Evolutionary conservation across 2,888 invertebrate genomes (phyloP).

Genomic region (Leptogaster cylindrica): DNA sequence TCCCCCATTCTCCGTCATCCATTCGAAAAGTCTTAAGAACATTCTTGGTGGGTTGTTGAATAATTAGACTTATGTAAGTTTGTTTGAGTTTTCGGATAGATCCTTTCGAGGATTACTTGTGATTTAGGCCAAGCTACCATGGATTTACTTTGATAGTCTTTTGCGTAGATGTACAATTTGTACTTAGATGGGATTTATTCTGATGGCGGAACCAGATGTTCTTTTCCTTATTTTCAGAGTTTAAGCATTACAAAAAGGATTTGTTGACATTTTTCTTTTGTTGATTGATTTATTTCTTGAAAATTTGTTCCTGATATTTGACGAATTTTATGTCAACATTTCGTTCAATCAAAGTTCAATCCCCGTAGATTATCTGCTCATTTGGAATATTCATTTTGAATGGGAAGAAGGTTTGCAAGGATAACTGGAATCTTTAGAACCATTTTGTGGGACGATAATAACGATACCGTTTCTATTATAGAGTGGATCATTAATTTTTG

Average conservation of each 20-base stretch:
- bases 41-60: conserved; percentile 20
- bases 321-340: too few relatives aligned
- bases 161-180: conserved; percentile 22
- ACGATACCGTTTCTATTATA: too few relatives aligned
- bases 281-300: conserved; percentile 33
- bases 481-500: too few relatives aligned
- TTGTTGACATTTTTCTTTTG: conserved; percentile 36
- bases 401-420: too few relatives aligned
- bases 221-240: background rate
- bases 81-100: conserved; percentile 40
- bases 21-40: background rate
- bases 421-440: too few relatives aligned
- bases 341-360: too few relatives aligned
- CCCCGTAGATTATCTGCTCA: too few relatives aligned
- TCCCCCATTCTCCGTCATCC: background rate
- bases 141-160: conserved; percentile 30
- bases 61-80: conserved; percentile 39
- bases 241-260: conserved; percentile 21
- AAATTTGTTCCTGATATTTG: too few relatives aligned
- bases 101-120: conserved; percentile 34
- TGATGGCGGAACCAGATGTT: conserved; percentile 33
- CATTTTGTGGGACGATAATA: too few relatives aligned
- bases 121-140: conserved; percentile 36
- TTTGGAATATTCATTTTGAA: too few relatives aligned
- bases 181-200: conserved; percentile 28